phyloP scores from a whole-genome alignment of 2,888 invertebrate species.

The Anthrax anthrax region DNA sequence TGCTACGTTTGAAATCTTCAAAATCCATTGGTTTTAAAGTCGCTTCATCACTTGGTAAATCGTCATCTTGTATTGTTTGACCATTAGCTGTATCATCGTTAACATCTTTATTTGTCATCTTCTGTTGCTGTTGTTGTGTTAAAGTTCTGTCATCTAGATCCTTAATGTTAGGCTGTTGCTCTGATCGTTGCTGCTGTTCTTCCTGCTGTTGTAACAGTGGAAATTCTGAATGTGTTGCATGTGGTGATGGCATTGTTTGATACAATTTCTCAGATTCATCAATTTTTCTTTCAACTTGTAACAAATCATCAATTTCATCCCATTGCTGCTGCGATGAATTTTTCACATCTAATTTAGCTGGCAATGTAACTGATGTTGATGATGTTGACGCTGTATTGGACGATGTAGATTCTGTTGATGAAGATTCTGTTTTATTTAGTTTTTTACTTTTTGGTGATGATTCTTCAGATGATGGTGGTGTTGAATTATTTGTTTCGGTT shows the following conservation, averaged over 20 bases:
- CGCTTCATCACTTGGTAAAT: conserved; percentile 6
- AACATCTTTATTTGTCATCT: conserved; percentile 9
- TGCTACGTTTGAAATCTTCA: conserved; percentile 34
- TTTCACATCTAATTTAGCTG: conserved; percentile 50
- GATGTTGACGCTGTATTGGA: too few species aligned
- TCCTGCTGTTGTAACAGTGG: too few species aligned
- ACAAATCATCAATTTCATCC: conserved; percentile 55
- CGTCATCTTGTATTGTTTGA: background rate
- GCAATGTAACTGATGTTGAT: conserved; percentile 38
- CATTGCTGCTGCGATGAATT: conserved; percentile 45
- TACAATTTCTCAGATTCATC: conserved; percentile 49
- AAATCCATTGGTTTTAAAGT: conserved; percentile 35
- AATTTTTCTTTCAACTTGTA: conserved; percentile 51
- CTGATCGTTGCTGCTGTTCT: conserved; percentile 25
- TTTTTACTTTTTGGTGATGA: conserved; percentile 16
- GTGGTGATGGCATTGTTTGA: conserved; percentile 53
- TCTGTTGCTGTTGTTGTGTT: conserved; percentile 21
- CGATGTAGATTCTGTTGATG: too few species aligned
- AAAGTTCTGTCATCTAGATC: conserved; percentile 15
- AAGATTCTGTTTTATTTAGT: conserved; percentile 16
- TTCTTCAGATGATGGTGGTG: conserved; percentile 19
- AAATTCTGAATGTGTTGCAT: conserved; percentile 40
- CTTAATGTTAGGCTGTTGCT: background rate
- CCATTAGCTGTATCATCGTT: background rate
- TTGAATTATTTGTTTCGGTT: conserved; percentile 12